phyloP scores from a whole-genome alignment of 2,113 vertebrate genomes.

The Lamprologus sp. region DNA sequence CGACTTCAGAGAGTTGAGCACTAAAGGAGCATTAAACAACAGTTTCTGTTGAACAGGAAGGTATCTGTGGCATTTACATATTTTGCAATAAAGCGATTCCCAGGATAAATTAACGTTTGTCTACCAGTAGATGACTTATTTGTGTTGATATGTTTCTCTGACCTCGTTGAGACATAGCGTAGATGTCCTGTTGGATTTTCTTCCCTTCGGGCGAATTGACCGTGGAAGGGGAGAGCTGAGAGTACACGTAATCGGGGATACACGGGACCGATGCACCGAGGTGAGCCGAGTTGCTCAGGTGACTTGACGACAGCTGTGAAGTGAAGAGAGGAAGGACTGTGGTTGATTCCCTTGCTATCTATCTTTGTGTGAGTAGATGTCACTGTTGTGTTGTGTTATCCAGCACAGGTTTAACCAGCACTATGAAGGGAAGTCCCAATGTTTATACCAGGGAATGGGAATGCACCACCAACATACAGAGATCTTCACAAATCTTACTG shows the following conservation, averaged over 20 bases:
- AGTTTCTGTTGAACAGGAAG: neutral
- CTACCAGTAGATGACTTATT: neutral
- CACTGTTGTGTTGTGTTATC: neutral
- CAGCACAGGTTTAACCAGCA: neutral
- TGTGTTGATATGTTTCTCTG: neutral
- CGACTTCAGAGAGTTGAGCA: conserved; percentile 62
- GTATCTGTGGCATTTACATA: neutral
- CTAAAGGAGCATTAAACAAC: conserved; percentile 28
- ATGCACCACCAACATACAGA: neutral
- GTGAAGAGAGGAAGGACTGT: neutral
- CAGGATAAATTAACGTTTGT: neutral
- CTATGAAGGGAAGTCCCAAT: neutral
- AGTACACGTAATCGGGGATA: conserved; percentile 82
- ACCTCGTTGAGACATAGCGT: conserved; percentile 71
- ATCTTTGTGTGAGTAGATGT: neutral
- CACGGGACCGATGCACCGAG: conserved; percentile 80
- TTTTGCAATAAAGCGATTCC: too few species aligned
- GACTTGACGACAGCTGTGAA: conserved; percentile 56
- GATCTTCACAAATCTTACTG: neutral
- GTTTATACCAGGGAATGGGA: neutral
- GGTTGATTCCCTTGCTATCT: neutral
- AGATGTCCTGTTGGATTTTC: conserved; percentile 86
- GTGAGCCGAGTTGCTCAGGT: conserved; percentile 56
- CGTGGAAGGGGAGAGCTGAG: conserved; percentile 71
- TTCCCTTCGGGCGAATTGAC: conserved; percentile 72